phyloP scores from a whole-genome alignment of 2,113 vertebrate genomes.

The Columba janthina region DNA sequence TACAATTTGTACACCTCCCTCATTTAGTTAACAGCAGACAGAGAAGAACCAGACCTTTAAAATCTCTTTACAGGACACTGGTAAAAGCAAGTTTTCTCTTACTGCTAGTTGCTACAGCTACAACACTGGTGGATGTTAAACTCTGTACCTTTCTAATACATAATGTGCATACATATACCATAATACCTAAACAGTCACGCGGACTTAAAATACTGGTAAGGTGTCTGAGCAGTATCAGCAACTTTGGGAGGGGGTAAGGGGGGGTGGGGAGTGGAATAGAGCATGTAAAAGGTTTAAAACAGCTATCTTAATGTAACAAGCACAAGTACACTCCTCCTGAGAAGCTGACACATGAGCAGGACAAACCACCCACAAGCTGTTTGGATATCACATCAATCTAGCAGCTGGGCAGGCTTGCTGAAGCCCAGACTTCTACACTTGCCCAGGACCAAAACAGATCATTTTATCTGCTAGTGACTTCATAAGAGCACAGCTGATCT shows the following conservation, averaged over 20 bases:
- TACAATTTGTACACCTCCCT: neutral
- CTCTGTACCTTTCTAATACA: neutral
- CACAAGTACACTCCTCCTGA: neutral
- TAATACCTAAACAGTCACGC: neutral
- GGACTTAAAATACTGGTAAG: neutral
- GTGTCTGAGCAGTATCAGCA: neutral
- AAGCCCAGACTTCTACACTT: neutral
- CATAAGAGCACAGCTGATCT: neutral
- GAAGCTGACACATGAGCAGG: neutral
- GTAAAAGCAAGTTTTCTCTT: neutral
- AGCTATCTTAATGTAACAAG: neutral
- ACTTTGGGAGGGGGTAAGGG: accelerated
- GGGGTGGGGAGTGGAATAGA: too few species aligned
- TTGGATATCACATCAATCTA: neutral
- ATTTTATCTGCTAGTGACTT: neutral
- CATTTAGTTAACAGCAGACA: neutral
- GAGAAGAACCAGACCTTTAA: neutral
- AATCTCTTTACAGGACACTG: neutral
- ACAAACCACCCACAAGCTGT: neutral
- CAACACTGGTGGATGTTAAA: neutral
- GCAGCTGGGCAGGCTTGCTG: neutral
- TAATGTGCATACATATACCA: accelerated
- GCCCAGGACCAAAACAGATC: neutral
- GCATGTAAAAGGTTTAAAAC: neutral
- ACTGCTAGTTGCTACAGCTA: neutral